Evolutionary conservation across 2,797 vertebrate genomes (phyloP), one percentile per base, ranked within the genome.

Genomic region (Anableps anableps): DNA sequence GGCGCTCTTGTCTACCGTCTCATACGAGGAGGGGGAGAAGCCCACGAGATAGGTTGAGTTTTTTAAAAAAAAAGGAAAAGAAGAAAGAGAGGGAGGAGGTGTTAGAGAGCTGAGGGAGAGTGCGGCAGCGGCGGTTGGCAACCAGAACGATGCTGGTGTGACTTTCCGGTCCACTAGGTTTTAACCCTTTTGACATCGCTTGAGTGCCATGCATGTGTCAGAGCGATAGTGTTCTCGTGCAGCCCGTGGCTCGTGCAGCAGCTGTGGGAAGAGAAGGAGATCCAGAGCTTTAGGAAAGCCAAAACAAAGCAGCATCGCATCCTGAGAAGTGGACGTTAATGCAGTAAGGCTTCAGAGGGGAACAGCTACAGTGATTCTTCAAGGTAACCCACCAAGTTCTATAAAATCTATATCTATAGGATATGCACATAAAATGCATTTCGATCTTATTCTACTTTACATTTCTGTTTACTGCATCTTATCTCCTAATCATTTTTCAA

Each of bases 1-100:
- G 82, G 93, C 91, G 93, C 94, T 88, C 85, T 94, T 93, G 92
- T 95, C 94, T 91, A 94, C 94, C 94, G 90, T 92, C 94, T 95
- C 95, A 86, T 95, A 90, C 21, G 21, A 92, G 92, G 92, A 92
- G 78, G 83, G 86, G 89, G 79, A 88, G 89, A 89, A 91, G 89
- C 92, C 88, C 91, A 58, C 84, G 92, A 95, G 88, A 95, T 92
- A 94, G 91, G 92, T 90, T 93, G 92, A 92, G 85, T 94, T 83
- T n/a, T 90, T 62, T 66, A 74, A 45, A 83, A 80, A 75, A 74
- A 72, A 74, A 47, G 34, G 29, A 26, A 48, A 77, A 83, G 34
- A 70, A 82, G 43, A 76, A 87, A 62, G 83, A 87, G 76, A 81
- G 75, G 74, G 83, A 77, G 83, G 89, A 79, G 86, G 92, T 82